Base-by-base conservation (phyloP, 1,140 invertebrate genomes). In the Brachystomella parvula region DNA sequence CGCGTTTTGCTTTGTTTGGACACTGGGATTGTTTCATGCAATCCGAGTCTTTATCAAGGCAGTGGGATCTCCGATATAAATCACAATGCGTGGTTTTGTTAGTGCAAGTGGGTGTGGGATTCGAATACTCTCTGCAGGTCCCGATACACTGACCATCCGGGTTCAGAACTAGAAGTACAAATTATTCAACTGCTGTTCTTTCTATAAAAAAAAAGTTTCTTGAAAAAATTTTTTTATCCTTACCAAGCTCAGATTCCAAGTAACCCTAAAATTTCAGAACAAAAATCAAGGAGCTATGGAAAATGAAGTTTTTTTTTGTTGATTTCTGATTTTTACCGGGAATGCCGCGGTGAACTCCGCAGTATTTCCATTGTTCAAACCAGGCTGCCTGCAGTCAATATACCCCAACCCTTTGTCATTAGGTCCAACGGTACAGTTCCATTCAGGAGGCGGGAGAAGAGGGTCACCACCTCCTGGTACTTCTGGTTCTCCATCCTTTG, bases 31-130 rank as follows among this genome's bases (percentile, higher is more conserved):
- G 64, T 30, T 63, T 60, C 60, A 63, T 62, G 30, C 66, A 67
- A n/a, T 67, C 44, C 6, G 32, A 26, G 19, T 53, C 49, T 24
- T 53, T 60, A 6, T 28, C 3, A 63, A 63, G 60, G 32, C 66
- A 67, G 30, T 30, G 33, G 1, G 58, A 32, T 24, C 44, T 39
- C 24, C 60, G 3, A 29, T 39, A 62, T 31, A 35, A 9, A 17
- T 67, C 66, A 58, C 66, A 67, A 30, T 57, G 61, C 2, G 28
- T 26, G 12, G 65, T 32, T 28, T 67, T 67, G 39, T 67, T 67
- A 17, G 64, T 35, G 47, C 66, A 67, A 1, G 66, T 63, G 3
- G 60, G 31, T 1, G 33, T 39, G 15, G 66, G 66, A 31, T 61
- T 21, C 28, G 26, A 47, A 49, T 65, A 67, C 17, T 67, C 66